Evolutionary conservation across 2,113 vertebrate species (phyloP).

Genomic region (Uria aalge): DNA sequence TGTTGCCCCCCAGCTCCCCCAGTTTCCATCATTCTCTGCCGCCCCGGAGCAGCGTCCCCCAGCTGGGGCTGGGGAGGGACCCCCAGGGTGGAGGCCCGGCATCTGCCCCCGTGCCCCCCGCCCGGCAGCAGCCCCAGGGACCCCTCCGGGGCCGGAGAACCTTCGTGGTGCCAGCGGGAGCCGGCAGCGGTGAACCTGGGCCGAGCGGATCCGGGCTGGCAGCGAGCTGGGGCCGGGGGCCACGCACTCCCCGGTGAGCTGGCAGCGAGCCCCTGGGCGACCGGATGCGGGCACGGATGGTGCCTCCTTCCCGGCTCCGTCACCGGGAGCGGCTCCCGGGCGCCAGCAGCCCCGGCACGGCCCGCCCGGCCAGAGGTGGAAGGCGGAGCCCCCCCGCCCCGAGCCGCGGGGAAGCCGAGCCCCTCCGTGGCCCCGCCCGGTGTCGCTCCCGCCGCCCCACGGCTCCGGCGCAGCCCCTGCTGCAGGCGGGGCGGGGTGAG

Average conservation of each 20-base stretch:
- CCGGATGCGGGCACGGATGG: neutral
- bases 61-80: too few species aligned
- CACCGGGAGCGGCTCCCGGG: neutral
- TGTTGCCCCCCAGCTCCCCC: neutral
- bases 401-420: neutral
- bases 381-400: too few species aligned
- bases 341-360: neutral
- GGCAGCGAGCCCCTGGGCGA: neutral
- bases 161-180: neutral
- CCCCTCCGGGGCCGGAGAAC: neutral
- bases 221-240: too few species aligned
- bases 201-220: neutral
- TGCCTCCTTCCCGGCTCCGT: neutral
- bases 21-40: neutral
- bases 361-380: too few species aligned
- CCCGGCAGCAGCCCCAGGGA: too few species aligned
- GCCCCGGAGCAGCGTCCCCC: neutral
- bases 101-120: too few species aligned
- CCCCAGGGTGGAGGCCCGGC: neutral
- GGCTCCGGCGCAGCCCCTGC: conserved; percentile 14
- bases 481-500: neutral
- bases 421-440: neutral
- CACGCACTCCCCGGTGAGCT: neutral
- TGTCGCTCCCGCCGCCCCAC: conserved; percentile 51
- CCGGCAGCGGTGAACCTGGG: neutral